These are phyloP conservation scores for Nesidiocoris tenuis DNA, from an alignment of 2,888 invertebrate genomes.

Conservation along the genomic window DNA sequence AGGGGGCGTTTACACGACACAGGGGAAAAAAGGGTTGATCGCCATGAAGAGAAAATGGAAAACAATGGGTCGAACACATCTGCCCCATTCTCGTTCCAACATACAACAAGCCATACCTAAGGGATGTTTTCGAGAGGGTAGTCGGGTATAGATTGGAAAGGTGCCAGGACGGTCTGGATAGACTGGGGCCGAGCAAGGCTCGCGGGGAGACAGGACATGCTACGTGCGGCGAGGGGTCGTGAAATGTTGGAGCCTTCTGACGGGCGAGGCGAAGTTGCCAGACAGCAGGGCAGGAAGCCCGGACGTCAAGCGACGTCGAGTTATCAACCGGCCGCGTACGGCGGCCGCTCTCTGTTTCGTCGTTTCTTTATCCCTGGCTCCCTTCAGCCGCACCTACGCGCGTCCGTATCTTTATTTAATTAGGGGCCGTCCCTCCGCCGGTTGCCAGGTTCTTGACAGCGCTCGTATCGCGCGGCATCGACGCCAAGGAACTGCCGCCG, in stretches of 20 bases:
- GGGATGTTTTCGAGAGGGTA: neutral
- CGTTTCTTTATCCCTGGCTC: neutral
- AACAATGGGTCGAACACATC: slow-evolving; percentile 12
- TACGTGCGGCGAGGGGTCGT: too few relatives aligned
- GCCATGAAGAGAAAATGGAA: slow-evolving; percentile 4
- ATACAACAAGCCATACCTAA: neutral
- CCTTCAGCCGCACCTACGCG: too few relatives aligned
- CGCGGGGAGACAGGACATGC: too few relatives aligned
- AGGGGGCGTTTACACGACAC: neutral
- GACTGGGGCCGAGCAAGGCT: too few relatives aligned
- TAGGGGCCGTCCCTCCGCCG: slow-evolving; percentile 8
- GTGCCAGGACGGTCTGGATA: too few relatives aligned
- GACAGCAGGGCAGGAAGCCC: slow-evolving; percentile 26
- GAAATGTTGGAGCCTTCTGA: slow-evolving; percentile 9
- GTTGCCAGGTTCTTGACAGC: too few relatives aligned
- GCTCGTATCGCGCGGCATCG: neutral
- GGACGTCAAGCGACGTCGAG: slow-evolving; percentile 40
- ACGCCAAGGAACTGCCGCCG: too few relatives aligned
- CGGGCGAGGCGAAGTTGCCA: slow-evolving; percentile 27
- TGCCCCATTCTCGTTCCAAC: slow-evolving; percentile 1
- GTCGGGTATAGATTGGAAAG: slow-evolving; percentile 46
- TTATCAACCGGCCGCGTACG: slow-evolving; percentile 26
- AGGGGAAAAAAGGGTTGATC: neutral
- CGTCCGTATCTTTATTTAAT: slow-evolving; percentile 28
- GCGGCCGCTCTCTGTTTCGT: too few relatives aligned